phyloP scores from a whole-genome alignment of 2,113 vertebrate genomes.

The Odontesthes bonariensis region DNA sequence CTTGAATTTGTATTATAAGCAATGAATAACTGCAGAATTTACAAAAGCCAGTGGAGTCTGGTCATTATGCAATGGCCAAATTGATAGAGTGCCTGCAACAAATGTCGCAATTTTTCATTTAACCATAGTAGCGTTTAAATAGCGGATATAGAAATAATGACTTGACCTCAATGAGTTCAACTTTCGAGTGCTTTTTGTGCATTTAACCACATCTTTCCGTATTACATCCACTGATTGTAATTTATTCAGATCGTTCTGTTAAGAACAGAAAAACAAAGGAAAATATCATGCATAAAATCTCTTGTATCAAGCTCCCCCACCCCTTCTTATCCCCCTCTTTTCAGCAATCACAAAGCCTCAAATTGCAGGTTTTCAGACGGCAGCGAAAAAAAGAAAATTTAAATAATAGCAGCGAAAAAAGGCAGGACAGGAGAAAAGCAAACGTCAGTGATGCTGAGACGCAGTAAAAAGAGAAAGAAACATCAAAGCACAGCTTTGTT shows the following conservation, averaged over 20 bases:
- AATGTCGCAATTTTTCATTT: constrained; percentile 26
- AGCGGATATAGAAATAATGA: constrained; percentile 16
- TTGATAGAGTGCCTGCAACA: constrained; percentile 24
- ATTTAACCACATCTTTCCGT: neutral
- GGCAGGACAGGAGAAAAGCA: neutral
- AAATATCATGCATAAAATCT: neutral
- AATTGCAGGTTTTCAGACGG: constrained; percentile 2
- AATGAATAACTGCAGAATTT: constrained; percentile 24
- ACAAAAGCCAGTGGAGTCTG: constrained; percentile 33
- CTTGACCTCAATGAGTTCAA: constrained; percentile 7
- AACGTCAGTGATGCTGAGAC: neutral
- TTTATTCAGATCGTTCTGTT: neutral
- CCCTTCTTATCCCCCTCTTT: neutral
- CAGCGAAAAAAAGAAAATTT: neutral
- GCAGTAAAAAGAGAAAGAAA: neutral
- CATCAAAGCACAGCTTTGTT: constrained; percentile 16
- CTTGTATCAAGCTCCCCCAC: neutral
- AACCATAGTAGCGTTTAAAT: constrained; percentile 7
- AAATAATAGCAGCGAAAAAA: constrained; percentile 1
- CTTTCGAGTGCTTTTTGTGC: neutral
- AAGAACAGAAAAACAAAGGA: neutral
- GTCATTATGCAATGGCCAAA: constrained; percentile 35
- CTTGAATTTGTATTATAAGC: constrained; percentile 17
- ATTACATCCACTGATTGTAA: neutral
- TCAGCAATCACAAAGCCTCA: neutral